Evolutionary conservation across 2,797 vertebrate species (phyloP).

Genomic region (Poecilia velifera): DNA sequence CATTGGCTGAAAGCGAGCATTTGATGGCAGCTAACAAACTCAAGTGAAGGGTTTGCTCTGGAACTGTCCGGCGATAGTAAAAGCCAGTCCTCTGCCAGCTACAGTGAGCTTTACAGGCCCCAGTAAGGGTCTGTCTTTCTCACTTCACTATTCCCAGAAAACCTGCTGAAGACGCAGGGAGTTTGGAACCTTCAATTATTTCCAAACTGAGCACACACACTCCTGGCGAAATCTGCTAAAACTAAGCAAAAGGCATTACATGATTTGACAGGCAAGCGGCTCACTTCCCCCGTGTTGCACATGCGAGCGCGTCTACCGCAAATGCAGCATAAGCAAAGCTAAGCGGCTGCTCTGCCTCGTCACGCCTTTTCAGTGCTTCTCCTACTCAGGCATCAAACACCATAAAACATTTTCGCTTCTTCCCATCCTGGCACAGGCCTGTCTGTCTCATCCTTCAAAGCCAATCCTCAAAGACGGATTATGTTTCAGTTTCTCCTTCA

Average conservation of each 20-base stretch:
- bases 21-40: conserved; percentile 44
- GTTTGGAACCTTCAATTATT: conserved; percentile 10
- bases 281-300: conserved; percentile 27
- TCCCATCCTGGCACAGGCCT: conserved; percentile 52
- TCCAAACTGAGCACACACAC: neutral
- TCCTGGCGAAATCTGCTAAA: conserved; percentile 33
- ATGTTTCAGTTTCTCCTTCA: conserved; percentile 65
- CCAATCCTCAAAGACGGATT: conserved; percentile 75
- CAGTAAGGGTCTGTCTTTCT: conserved; percentile 26
- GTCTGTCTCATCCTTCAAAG: conserved; percentile 75
- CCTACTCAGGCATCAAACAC: conserved; percentile 65
- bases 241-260: conserved; percentile 16
- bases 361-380: conserved; percentile 58
- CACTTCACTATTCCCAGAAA: conserved; percentile 15
- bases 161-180: conserved; percentile 20
- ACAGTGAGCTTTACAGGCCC: conserved; percentile 50
- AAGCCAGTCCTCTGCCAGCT: conserved; percentile 57
- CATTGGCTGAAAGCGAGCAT: conserved; percentile 26
- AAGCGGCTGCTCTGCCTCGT: conserved; percentile 53
- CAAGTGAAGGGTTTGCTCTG: conserved; percentile 51
- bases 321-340: conserved; percentile 51
- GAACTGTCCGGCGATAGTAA: conserved; percentile 47
- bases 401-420: conserved; percentile 65
- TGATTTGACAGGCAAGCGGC: conserved; percentile 33
- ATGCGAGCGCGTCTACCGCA: conserved; percentile 56